Conservation (phyloP, 53 echinoderm and acorn worm species). For the Crossaster papposus region DNA sequence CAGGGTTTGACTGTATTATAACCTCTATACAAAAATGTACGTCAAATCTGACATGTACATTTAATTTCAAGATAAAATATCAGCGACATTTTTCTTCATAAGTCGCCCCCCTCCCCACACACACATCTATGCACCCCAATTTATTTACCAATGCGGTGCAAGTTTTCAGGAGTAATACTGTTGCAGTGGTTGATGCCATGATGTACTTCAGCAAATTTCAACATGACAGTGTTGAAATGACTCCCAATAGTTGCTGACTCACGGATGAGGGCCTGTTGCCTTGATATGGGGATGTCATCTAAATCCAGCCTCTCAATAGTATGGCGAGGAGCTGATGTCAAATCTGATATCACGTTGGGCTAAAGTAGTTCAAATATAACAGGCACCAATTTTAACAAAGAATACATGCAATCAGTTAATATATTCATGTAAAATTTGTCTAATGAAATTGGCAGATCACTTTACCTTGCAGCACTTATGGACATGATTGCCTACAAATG, state of each 20-base stretch:
- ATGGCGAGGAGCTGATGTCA: constrained; percentile 7
- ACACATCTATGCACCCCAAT: too few species aligned
- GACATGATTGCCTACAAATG: constrained; percentile 58
- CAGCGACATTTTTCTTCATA: too few species aligned
- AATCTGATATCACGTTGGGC: not conserved
- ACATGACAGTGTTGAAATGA: not conserved
- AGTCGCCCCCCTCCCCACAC: too few species aligned
- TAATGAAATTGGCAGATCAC: not conserved
- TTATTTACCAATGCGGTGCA: constrained; percentile 16
- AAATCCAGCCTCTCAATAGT: not conserved
- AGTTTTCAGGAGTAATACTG: not conserved
- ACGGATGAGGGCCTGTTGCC: not conserved
- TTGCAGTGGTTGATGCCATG: constrained; percentile 28
- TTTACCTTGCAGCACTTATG: constrained; percentile 56
- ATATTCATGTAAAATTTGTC: too few species aligned
- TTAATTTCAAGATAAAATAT: too few species aligned
- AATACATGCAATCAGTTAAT: not conserved
- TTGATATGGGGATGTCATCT: not conserved
- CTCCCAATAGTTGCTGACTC: not conserved
- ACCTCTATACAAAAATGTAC: too few species aligned
- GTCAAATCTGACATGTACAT: too few species aligned
- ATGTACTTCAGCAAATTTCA: constrained; percentile 23
- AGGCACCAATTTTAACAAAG: too few species aligned
- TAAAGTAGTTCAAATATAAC: not conserved
- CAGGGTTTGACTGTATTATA: too few species aligned